phyloP scores from a whole-genome alignment of 2,888 invertebrate species.

The Orgyia antiqua region DNA sequence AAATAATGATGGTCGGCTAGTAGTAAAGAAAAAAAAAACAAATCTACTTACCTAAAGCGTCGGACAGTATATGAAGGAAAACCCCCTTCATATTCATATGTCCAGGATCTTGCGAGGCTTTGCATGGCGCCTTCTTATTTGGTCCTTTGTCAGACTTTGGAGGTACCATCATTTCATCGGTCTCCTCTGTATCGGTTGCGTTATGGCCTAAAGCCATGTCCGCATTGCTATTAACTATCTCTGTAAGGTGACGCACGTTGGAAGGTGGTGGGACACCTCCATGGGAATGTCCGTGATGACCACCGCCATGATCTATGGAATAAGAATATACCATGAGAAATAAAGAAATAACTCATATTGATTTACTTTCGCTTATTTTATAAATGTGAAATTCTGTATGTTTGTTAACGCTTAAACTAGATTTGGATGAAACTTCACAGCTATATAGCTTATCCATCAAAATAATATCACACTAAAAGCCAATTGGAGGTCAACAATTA shows the following conservation, averaged over 20 bases:
- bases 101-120: conserved; percentile 74
- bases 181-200: conserved; percentile 63
- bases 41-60: conserved; percentile 93
- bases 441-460: no score
- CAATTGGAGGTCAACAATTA: no score
- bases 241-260: conserved; percentile 65
- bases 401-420: no score
- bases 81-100: conserved; percentile 99
- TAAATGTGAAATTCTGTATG: no score
- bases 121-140: conserved; percentile 55
- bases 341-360: no score
- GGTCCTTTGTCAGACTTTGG: conserved; percentile 45
- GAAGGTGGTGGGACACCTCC: conserved; percentile 73
- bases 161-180: conserved; percentile 72
- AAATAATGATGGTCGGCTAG: no score
- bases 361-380: no score
- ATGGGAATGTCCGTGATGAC: conserved; percentile 82
- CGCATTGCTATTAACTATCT: conserved; percentile 69
- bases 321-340: conserved; percentile 1
- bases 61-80: conserved; percentile 98
- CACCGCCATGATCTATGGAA: conserved; percentile 83
- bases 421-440: no score
- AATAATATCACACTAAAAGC: no score
- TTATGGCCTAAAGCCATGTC: conserved; percentile 68
- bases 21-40: no score